These are phyloP conservation scores for Sitta carolinensis DNA, from an alignment of 2,797 vertebrate genomes.

Conservation along the genomic window DNA sequence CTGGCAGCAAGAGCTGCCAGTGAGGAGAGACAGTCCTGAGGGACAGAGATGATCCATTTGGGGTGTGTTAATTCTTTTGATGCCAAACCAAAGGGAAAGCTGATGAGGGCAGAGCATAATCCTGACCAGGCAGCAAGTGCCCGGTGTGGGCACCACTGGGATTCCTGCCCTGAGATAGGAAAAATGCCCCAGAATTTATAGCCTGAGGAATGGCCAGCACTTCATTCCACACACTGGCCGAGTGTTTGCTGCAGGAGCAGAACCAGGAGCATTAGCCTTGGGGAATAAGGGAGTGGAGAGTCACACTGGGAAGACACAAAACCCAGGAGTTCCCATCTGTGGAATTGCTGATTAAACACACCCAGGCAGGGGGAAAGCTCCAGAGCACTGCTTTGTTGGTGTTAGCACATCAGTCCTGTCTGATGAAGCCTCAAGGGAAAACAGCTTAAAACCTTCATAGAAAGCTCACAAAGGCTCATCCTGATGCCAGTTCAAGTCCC, in stretches of 20 bases:
- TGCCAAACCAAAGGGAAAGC: neutral
- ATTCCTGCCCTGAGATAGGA: neutral
- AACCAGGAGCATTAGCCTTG: neutral
- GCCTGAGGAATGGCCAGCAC: neutral
- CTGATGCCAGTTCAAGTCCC: neutral
- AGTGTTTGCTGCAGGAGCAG: neutral
- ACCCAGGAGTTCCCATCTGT: neutral
- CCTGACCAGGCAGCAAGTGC: neutral
- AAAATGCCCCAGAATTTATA: neutral
- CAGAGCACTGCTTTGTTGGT: neutral
- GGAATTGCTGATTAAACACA: neutral
- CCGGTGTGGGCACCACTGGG: accelerated
- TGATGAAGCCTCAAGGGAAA: neutral
- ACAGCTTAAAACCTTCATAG: neutral
- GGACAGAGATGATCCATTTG: accelerated
- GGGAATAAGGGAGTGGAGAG: neutral
- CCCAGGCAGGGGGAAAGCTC: neutral
- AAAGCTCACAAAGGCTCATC: neutral
- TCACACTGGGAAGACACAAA: accelerated
- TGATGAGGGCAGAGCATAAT: neutral
- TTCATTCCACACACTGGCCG: neutral
- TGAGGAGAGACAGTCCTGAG: accelerated
- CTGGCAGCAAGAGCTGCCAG: neutral
- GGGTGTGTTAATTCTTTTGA: neutral
- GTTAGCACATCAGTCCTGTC: neutral